These are phyloP conservation scores for Metaphire vulgaris DNA, from an alignment of 1,140 invertebrate genomes.

Conservation along the genomic window DNA sequence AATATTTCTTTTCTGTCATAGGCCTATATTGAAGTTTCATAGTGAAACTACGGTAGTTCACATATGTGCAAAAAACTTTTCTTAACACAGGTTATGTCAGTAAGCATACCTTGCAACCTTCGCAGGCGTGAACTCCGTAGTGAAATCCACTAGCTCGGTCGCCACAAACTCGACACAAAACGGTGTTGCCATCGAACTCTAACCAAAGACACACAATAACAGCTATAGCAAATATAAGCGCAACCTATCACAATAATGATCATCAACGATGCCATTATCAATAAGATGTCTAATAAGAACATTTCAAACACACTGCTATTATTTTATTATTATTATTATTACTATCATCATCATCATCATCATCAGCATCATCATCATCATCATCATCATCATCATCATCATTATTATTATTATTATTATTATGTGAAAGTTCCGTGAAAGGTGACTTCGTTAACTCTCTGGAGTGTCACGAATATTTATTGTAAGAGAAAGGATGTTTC, in stretches of 20 bases:
- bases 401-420: too few relatives aligned
- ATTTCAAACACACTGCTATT: background rate
- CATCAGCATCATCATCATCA: too few relatives aligned
- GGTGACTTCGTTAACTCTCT: too few relatives aligned
- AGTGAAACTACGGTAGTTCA: constrained; percentile 12
- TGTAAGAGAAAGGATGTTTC: too few relatives aligned
- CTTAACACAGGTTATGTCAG: constrained; percentile 42
- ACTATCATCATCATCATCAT: too few relatives aligned
- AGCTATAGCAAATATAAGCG: constrained; percentile 12
- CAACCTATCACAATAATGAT: background rate
- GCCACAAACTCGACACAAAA: constrained; percentile 95
- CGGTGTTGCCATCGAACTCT: constrained; percentile 97
- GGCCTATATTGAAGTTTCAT: background rate
- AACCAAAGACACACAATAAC: constrained; percentile 57
- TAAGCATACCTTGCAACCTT: constrained; percentile 99
- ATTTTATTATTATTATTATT: background rate
- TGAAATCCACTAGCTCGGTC: constrained; percentile 99
- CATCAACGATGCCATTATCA: background rate
- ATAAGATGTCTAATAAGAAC: background rate
- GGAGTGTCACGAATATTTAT: too few relatives aligned
- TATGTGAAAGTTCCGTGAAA: too few relatives aligned
- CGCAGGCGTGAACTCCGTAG: constrained; percentile 98
- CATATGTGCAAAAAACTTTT: constrained; percentile 4
- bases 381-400: background rate
- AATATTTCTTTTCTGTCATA: constrained; percentile 8